These are phyloP conservation scores for Acanthococcus lagerstroemiae DNA, from an alignment of 2,888 invertebrate genomes.

Conservation along the genomic window DNA sequence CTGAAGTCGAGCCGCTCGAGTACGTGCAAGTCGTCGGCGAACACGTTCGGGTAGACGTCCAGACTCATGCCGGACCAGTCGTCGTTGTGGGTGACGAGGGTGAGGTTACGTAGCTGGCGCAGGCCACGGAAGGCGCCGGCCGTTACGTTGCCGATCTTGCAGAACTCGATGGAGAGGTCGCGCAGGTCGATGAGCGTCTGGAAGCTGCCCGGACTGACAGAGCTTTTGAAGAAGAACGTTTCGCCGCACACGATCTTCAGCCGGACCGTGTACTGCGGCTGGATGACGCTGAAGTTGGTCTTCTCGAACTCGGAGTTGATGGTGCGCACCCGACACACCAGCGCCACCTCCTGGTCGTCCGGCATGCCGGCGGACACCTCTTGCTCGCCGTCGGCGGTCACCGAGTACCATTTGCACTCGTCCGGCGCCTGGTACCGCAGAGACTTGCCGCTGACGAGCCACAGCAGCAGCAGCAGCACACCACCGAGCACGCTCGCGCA, in stretches of 20 bases:
- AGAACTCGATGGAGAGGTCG: conserved; percentile 68
- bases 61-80: conserved; percentile 73
- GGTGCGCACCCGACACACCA: conserved; percentile 62
- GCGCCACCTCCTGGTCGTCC: conserved; percentile 51
- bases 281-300: conserved; percentile 72
- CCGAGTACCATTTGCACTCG: conserved; percentile 67
- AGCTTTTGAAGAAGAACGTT: conserved; percentile 68
- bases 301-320: conserved; percentile 73
- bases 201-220: conserved; percentile 64
- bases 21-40: conserved; percentile 60
- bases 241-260: conserved; percentile 69
- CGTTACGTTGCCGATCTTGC: conserved; percentile 70
- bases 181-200: conserved; percentile 62
- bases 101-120: conserved; percentile 64
- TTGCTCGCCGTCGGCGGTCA: conserved; percentile 48
- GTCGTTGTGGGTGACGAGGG: conserved; percentile 71
- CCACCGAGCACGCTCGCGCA: conserved; percentile 45
- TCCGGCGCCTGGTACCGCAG: conserved; percentile 66
- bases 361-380: conserved; percentile 36
- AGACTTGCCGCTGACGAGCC: conserved; percentile 50
- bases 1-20: conserved; percentile 64
- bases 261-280: conserved; percentile 67
- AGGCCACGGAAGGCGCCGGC: conserved; percentile 73
- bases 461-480: conserved; percentile 51
- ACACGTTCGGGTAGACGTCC: conserved; percentile 62